Conservation (phyloP, 2,113 vertebrate genomes). For the Dolichallabes microphthalmus region DNA sequence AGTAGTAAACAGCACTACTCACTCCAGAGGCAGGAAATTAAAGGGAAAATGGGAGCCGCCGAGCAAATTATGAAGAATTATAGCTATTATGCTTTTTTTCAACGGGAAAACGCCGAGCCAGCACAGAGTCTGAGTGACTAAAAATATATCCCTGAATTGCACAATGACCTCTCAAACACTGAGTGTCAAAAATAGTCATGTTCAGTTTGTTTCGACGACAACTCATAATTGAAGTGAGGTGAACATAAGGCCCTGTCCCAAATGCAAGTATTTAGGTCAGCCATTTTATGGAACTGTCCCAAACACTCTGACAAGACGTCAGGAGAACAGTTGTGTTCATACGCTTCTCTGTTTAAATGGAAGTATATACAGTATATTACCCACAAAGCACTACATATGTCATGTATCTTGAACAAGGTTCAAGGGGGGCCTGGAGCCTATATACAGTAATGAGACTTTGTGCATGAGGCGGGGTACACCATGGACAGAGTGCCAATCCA, state of each 20-base stretch:
- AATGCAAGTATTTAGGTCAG: background rate
- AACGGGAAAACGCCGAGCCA: background rate
- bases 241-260: background rate
- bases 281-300: background rate
- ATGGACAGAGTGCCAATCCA: no score
- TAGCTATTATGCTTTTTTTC: background rate
- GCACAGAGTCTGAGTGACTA: background rate
- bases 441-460: no score
- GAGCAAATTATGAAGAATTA: background rate
- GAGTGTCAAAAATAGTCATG: background rate
- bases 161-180: background rate
- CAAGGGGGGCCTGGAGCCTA: no score
- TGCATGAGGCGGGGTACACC: no score
- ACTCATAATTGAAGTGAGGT: background rate
- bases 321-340: background rate
- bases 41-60: background rate
- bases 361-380: background rate
- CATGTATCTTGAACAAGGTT: no score
- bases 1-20: slow-evolving; percentile 11
- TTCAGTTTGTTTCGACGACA: no score
- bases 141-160: background rate
- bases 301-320: background rate
- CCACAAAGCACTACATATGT: background rate
- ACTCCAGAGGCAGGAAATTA: background rate
- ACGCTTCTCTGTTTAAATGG: background rate